Evolutionary conservation across 2,888 invertebrate genomes (phyloP), one percentile per base, ranked within the genome.

Genomic region (Elegia similella): DNA sequence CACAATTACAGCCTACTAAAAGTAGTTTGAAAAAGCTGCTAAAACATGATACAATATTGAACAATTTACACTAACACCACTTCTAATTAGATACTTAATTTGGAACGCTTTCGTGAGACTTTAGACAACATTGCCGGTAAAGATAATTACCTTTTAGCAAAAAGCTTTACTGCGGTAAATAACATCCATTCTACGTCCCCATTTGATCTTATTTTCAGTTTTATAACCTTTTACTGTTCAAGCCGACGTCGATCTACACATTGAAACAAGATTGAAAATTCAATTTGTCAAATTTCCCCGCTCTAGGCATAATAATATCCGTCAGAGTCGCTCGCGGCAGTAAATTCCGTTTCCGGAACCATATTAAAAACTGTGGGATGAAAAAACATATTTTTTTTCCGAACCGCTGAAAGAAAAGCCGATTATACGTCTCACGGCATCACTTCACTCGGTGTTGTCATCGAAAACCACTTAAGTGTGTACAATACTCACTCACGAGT

Each of bases 251-350:
- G 32, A 44, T 34, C 17, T 46, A 46, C 34, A 55, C 44, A 55
- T 73, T 72, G 67, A 75, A 73, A 78, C 76, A 75, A 76, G 75
- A 72, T 71, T 70, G 64, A 71, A 65, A 75, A 80, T 79, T 80
- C 75, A 73, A 76, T 78, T 67, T 76, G 74, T 72, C 69, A 71
- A 69, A 78, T 76, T 76, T 75, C 69, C 74, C 62, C 64, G 66
- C 69, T 72, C 68, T 73, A 70, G 73, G 67, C 73, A 73, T 66
- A 76, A 78, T 76, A 75, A 78, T 71, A 74, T 76, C 75, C 73
- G 75, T 46, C 61, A 42, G 47, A 13, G 2, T 17, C 13, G 55
- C 56, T 42, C 42, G 42, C 73, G 70, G 75, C 67, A 64, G 65
- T 68, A 73, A 75, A 75, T 67, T 69, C 66, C 65, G 64, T 62